phyloP scores from a whole-genome alignment of 2,113 vertebrate genomes.

The Butastur rufipennis region DNA sequence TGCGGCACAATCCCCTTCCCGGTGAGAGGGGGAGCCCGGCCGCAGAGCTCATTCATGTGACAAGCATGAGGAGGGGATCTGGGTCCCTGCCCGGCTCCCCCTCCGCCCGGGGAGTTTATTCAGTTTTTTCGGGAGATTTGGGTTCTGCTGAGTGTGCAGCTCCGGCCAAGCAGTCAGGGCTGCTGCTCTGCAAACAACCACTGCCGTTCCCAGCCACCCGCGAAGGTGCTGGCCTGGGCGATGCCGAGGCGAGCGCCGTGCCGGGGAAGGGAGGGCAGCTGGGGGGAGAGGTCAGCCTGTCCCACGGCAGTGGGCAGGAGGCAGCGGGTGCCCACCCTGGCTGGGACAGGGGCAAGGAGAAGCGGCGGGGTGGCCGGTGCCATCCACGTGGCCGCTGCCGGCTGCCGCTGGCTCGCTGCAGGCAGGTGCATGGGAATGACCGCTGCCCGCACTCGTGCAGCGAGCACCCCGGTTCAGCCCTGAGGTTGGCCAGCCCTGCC shows the following conservation, averaged over 20 bases:
- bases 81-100: neutral
- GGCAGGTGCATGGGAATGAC: neutral
- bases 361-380: neutral
- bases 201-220: neutral
- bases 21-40: neutral
- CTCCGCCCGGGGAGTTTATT: neutral
- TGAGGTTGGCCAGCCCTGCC: neutral
- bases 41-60: conserved; percentile 60
- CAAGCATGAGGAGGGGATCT: conserved; percentile 51
- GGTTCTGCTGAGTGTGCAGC: conserved; percentile 42
- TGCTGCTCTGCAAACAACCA: conserved; percentile 10
- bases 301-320: neutral
- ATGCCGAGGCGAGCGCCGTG: neutral
- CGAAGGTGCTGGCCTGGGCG: neutral
- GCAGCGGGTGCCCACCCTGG: neutral
- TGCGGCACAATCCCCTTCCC: conserved; percentile 17
- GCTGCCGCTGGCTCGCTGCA: neutral
- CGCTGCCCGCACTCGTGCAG: neutral
- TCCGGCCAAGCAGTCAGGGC: neutral
- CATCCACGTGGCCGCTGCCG: neutral
- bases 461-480: too few species aligned
- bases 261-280: neutral
- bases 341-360: neutral
- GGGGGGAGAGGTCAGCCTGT: neutral
- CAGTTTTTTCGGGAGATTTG: neutral